These are phyloP conservation scores for Stictocephala bisonia DNA, from an alignment of 2,888 invertebrate genomes.

Conservation along the genomic window DNA sequence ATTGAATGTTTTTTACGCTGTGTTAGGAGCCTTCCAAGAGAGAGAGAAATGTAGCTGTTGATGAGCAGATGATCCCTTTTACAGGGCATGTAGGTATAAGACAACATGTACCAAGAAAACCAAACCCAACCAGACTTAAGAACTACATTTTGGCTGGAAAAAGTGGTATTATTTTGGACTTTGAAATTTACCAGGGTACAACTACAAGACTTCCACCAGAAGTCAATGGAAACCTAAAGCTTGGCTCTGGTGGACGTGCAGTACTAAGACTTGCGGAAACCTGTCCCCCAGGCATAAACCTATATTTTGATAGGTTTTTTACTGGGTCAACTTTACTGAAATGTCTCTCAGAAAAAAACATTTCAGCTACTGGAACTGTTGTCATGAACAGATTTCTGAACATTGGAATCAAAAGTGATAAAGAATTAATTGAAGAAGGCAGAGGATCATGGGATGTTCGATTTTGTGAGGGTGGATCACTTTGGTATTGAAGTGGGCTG, in stretches of 20 bases:
- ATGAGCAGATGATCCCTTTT: too few species aligned
- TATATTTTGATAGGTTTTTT: conserved; percentile 41
- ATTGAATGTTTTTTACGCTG: too few species aligned
- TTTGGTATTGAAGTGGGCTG: too few species aligned
- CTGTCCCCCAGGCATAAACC: conserved; percentile 24
- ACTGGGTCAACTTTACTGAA: conserved; percentile 26
- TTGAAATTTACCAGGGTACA: conserved; percentile 37
- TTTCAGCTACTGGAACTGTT: too few species aligned
- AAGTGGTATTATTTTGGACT: conserved; percentile 12
- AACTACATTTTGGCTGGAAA: conserved; percentile 27
- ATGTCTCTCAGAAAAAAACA: too few species aligned
- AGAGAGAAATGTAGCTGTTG: too few species aligned
- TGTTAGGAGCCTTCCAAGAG: too few species aligned
- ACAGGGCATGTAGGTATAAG: conserved; percentile 19
- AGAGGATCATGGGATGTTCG: too few species aligned
- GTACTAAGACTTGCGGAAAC: conserved; percentile 23
- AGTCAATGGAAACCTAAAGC: conserved; percentile 4
- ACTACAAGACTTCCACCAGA: conserved; percentile 25
- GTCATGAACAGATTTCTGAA: too few species aligned
- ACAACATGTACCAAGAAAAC: conserved; percentile 24
- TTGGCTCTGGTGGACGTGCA: conserved; percentile 27
- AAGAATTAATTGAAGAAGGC: too few species aligned
- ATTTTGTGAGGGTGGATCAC: too few species aligned
- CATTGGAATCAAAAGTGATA: too few species aligned
- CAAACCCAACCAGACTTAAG: conserved; percentile 23